Evolutionary conservation across 2,113 vertebrate genomes (phyloP).

Genomic region (Albula goreensis): DNA sequence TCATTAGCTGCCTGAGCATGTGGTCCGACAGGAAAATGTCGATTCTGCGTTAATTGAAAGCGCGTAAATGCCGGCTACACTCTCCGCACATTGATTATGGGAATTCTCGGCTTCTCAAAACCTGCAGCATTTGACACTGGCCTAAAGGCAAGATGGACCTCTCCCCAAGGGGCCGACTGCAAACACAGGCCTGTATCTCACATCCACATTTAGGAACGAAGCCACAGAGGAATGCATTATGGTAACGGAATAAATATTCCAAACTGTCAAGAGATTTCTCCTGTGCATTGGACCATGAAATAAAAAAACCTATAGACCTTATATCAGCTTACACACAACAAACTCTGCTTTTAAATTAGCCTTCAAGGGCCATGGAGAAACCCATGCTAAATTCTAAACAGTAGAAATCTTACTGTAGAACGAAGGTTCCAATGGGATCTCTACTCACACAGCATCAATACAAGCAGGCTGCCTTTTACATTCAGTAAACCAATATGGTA

Average conservation of each 20-base stretch:
- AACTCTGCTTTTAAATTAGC: slow-evolving; percentile 5
- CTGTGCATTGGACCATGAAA: neutral
- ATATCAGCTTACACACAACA: neutral
- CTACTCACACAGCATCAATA: neutral
- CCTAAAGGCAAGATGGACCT: neutral
- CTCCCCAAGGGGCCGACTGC: neutral
- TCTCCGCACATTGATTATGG: neutral
- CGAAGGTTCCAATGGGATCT: neutral
- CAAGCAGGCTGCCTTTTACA: neutral
- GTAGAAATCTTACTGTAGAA: neutral
- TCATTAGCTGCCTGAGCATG: neutral
- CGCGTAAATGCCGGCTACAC: neutral
- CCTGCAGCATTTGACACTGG: neutral
- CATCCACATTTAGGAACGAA: neutral
- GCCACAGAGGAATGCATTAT: neutral
- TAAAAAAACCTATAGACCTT: neutral
- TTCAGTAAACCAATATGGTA: neutral
- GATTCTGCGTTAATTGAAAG: neutral
- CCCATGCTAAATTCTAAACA: neutral
- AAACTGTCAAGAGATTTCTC: neutral
- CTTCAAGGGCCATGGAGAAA: neutral
- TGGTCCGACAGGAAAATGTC: neutral
- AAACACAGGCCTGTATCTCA: neutral
- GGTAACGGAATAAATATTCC: slow-evolving; percentile 1
- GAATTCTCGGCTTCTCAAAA: neutral